These are phyloP conservation scores for Kradibia gibbosae DNA, from an alignment of 1,140 invertebrate genomes.

Conservation along the genomic window DNA sequence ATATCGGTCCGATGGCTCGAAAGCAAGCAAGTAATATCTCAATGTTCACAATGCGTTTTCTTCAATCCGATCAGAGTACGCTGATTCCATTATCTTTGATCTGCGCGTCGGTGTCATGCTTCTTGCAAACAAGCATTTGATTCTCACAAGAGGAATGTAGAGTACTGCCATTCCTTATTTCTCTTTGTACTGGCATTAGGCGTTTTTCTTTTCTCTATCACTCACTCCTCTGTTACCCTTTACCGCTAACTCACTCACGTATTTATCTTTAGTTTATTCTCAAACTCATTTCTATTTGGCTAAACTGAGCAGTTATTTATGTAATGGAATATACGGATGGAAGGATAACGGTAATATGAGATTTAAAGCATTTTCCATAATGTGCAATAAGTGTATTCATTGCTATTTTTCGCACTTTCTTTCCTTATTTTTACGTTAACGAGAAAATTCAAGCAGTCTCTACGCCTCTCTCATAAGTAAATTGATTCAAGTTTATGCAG, in stretches of 20 bases:
- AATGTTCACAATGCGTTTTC: slow-evolving; percentile 16
- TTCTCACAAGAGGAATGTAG: slow-evolving; percentile 2
- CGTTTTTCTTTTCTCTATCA: not conserved
- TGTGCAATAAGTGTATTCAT: not conserved
- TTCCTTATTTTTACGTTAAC: not conserved
- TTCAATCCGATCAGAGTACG: not conserved
- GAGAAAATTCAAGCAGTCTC: not conserved
- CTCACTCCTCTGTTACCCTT: not conserved
- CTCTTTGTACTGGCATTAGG: not conserved
- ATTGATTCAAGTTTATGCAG: not conserved
- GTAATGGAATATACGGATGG: not conserved
- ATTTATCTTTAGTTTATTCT: not conserved
- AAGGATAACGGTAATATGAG: not conserved
- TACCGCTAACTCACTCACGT: not conserved
- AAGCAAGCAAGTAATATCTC: slow-evolving; percentile 29
- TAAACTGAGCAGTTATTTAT: not conserved
- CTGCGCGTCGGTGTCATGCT: not conserved
- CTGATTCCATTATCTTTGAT: slow-evolving; percentile 13
- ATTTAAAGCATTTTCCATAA: not conserved
- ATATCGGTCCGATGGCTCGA: slow-evolving; percentile 12
- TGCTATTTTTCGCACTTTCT: not conserved
- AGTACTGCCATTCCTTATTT: not conserved
- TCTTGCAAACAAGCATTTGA: slow-evolving; percentile 18
- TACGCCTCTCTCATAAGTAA: not conserved
- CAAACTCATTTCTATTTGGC: not conserved